These are phyloP conservation scores for Rhopalosiphum maidis DNA, from an alignment of 1,140 invertebrate genomes.

Conservation along the genomic window DNA sequence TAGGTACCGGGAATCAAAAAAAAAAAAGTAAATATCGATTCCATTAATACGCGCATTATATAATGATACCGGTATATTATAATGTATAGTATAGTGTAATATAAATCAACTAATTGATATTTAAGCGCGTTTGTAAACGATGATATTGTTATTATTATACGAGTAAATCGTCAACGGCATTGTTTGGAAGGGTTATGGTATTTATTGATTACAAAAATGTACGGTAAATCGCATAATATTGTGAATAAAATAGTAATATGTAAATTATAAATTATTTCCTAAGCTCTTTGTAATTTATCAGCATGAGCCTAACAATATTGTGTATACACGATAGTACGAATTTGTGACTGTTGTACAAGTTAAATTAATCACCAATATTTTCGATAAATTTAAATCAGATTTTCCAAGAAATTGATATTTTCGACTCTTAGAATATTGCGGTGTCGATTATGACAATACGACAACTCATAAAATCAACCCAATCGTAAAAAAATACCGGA, in stretches of 20 bases:
- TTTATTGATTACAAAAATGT: background rate
- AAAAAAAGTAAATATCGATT: background rate
- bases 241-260: background rate
- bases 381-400: background rate
- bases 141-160: background rate
- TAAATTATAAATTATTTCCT: background rate
- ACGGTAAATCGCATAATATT: background rate
- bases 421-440: background rate
- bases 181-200: background rate
- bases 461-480: background rate
- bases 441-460: background rate
- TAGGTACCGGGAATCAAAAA: background rate
- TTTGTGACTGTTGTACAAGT: background rate
- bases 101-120: background rate
- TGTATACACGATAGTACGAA: too few relatives aligned
- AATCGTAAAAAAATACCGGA: background rate
- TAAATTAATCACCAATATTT: background rate
- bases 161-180: background rate
- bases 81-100: background rate
- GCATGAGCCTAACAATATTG: too few relatives aligned
- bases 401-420: background rate
- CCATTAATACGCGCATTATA: background rate
- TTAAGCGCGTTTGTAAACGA: background rate
- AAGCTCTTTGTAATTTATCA: background rate
- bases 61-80: background rate